Base-by-base conservation (phyloP, 1,140 invertebrate genomes). In the Brachionus sp. region DNA sequence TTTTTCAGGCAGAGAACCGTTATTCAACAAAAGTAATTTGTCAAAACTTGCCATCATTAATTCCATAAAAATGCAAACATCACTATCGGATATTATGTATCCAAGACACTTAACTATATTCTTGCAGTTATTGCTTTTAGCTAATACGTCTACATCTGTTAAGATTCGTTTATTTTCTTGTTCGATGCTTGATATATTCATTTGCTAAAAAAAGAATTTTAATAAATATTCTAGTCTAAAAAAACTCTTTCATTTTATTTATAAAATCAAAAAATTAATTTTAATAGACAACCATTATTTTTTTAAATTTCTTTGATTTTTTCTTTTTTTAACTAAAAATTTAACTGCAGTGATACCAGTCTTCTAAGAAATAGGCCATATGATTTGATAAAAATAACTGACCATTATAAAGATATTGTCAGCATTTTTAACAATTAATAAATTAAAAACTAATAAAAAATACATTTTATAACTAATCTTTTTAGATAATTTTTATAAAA, bases 31-130 rank as follows among this genome's bases (percentile, higher is more conserved):
- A 29, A 98, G 90, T 86, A 98, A 90, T 90, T 98, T 98, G 88
- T 99, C 97, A 86, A 98, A 94, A 90, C 97, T 98, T 10, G 95
- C 97, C 7, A 94, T 93, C 97, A 98, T 98, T 64, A 98, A 90
- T 90, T 99, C 97, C 97, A 99, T 99, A 88, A 96, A 98, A 86
- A 99, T 98, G 96, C 96, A 98, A 35, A 98, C 96, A 90, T 98
- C 95, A 13, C 94, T 95, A 88, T 90, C 96, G 94, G 0, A 95
- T 97, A 35, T 98, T 88, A 98, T 97, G 89, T 94, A 98, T 29
- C 97, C 97, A 85, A 96, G 91, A 89, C 96, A 99, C 87, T 95
- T 93, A 78, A 98, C 97, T 86, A 99, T 99, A 89, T 95, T 97
- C 19, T 93, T 94, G 91, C 96, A 98, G 88, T 97, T 95, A 85